phyloP scores from a whole-genome alignment of 2,113 vertebrate genomes.

The Elephantulus edwardii region DNA sequence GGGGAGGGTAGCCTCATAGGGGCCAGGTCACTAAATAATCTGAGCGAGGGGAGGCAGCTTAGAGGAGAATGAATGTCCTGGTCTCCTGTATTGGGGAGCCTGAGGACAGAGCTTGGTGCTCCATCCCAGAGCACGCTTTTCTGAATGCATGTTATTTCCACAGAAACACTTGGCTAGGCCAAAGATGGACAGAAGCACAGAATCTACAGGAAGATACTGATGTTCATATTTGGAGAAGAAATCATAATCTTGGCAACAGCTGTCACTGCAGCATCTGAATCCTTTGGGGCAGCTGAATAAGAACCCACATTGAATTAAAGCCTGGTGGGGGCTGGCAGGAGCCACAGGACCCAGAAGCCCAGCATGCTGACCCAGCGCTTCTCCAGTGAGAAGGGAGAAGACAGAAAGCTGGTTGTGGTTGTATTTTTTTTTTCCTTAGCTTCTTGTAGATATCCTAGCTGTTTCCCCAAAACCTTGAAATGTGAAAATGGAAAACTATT shows the following conservation, averaged over 20 bases:
- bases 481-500: no score
- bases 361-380: no score
- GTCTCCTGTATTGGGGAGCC: neutral
- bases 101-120: neutral
- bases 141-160: neutral
- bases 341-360: no score
- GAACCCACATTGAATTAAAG: no score
- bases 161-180: conserved; percentile 48
- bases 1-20: neutral
- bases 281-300: no score
- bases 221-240: conserved; percentile 30
- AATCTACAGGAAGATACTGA: conserved; percentile 55
- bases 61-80: neutral
- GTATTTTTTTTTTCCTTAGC: no score
- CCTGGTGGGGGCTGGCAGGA: no score
- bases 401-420: no score
- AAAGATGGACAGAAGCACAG: conserved; percentile 20
- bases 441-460: no score
- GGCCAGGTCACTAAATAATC: conserved; percentile 61
- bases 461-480: no score
- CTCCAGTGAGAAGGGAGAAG: no score
- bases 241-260: conserved; percentile 22
- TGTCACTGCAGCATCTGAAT: conserved; percentile 16
- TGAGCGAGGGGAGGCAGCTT: conserved; percentile 58
- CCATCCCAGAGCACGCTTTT: neutral